Evolutionary conservation across 2,113 vertebrate species (phyloP).

Genomic region (Tauraco erythrolophus): DNA sequence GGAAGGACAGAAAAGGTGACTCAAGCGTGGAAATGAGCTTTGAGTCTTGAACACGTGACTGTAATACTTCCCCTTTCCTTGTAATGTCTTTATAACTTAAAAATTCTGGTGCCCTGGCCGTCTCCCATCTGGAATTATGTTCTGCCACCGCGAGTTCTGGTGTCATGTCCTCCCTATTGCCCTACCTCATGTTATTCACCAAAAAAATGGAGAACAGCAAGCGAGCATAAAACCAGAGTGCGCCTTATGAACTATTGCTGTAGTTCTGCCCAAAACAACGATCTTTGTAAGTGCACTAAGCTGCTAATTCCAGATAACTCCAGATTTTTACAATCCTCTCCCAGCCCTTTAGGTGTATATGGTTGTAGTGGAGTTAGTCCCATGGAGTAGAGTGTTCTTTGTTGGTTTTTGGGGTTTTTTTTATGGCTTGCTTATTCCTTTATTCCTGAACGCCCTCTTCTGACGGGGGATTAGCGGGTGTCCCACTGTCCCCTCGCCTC

Average conservation of each 20-base stretch:
- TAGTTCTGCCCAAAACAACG: background rate
- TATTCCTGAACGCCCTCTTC: background rate
- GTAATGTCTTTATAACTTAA: background rate
- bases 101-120: background rate
- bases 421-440: background rate
- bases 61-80: background rate
- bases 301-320: background rate
- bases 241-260: background rate
- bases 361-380: background rate
- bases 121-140: background rate
- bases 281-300: background rate
- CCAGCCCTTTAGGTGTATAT: fast-evolving
- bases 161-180: background rate
- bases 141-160: background rate
- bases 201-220: background rate
- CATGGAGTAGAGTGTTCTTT: background rate
- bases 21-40: background rate
- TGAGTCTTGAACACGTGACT: background rate
- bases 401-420: background rate
- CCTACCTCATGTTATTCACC: background rate
- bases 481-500: background rate
- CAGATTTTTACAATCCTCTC: background rate
- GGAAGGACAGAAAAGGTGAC: conserved; percentile 20
- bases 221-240: background rate
- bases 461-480: background rate